Percentiles rank a stretch among this genome's conserved stretches.
These are phyloP conservation scores for Euwallacea fornicatus DNA, from an alignment of 1,140 invertebrate species.

Conservation along the genomic window DNA sequence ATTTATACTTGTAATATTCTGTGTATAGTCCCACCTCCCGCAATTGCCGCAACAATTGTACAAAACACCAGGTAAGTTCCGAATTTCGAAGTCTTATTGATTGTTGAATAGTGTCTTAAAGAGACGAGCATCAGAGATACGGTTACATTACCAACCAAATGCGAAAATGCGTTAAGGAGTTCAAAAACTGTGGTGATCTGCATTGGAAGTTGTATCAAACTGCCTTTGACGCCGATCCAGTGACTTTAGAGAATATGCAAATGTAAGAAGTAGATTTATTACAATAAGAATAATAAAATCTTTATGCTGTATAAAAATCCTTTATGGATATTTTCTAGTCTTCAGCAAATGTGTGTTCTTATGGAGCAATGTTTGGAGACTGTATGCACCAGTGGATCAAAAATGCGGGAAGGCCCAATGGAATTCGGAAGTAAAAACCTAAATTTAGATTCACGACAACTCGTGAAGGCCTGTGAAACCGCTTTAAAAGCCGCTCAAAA, in stretches of 20 bases:
- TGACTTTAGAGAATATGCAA: conserved; percentile 78
- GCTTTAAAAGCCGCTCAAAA: conserved; percentile 49
- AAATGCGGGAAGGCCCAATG: conserved; percentile 45
- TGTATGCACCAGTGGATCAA: conserved; percentile 57
- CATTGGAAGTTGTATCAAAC: conserved; percentile 86
- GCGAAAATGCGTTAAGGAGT: conserved; percentile 74
- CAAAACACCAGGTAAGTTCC: conserved; percentile 58
- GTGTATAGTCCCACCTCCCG: conserved; percentile 88
- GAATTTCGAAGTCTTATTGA: not conserved
- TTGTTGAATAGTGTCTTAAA: conserved; percentile 34
- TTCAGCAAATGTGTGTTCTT: conserved; percentile 76
- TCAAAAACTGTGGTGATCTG: conserved; percentile 72
- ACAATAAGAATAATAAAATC: too few species aligned
- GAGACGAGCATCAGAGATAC: conserved; percentile 81
- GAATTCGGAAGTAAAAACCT: conserved; percentile 46
- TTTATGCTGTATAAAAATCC: not conserved
- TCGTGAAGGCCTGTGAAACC: conserved; percentile 52
- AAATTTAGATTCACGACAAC: conserved; percentile 51
- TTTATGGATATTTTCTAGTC: conserved; percentile 53
- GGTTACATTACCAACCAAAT: conserved; percentile 82
- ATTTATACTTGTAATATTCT: conserved; percentile 79
- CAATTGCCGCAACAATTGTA: conserved; percentile 82
- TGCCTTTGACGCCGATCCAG: conserved; percentile 90
- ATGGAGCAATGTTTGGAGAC: conserved; percentile 76
- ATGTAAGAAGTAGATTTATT: conserved; percentile 53